These are phyloP conservation scores for Miniopterus natalensis DNA, from an alignment of 2,113 vertebrate species.

Conservation along the genomic window DNA sequence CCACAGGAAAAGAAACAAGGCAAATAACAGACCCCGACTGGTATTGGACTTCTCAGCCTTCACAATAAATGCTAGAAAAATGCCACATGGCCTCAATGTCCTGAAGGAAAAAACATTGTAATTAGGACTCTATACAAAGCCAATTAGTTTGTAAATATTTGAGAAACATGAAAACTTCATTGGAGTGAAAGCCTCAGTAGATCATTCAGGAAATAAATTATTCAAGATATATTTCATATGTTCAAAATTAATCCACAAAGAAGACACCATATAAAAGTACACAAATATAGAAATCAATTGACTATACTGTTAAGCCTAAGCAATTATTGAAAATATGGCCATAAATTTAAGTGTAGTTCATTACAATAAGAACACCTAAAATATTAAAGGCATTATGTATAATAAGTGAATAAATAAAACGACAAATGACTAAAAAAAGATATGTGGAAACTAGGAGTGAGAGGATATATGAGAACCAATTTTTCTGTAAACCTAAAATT, in stretches of 20 bases:
- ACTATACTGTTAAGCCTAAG: not conserved
- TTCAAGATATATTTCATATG: not conserved
- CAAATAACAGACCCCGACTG: not conserved
- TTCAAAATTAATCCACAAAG: not conserved
- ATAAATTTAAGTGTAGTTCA: conserved; percentile 29
- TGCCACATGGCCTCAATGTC: not conserved
- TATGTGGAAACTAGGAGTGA: not conserved
- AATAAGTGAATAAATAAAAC: not conserved
- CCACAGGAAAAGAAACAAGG: not conserved
- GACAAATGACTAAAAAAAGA: not conserved
- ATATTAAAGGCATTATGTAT: not conserved
- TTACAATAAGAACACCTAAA: not conserved
- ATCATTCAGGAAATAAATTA: not conserved
- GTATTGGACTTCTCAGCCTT: not conserved
- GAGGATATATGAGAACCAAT: not conserved
- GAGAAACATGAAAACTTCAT: not conserved
- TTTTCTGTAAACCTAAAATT: not conserved
- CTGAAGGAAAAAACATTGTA: not conserved
- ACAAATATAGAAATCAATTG: not conserved
- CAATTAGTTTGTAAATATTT: not conserved
- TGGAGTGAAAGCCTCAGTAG: not conserved
- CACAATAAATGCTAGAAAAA: not conserved
- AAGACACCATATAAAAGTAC: not conserved
- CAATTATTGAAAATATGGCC: not conserved
- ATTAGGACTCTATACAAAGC: not conserved